Percentiles rank a stretch among this genome's conserved stretches.
These are phyloP conservation scores for Zosterops lateralis DNA, from an alignment of 2,113 vertebrate species.

Conservation along the genomic window DNA sequence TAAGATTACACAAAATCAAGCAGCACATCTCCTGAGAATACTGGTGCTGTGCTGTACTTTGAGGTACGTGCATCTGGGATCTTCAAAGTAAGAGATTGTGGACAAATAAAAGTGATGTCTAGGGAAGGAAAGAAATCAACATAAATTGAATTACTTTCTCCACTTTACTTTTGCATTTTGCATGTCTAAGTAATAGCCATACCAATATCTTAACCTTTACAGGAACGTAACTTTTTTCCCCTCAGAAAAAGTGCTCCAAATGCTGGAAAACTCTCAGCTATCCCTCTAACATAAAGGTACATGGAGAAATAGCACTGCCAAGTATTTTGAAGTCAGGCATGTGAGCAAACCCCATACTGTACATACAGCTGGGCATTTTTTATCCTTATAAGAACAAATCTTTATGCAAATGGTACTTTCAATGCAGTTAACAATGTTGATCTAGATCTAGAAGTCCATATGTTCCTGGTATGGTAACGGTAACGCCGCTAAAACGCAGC, in stretches of 20 bases:
- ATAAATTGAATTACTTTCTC: neutral
- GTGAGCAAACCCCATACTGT: neutral
- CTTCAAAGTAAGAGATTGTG: neutral
- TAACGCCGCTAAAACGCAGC: neutral
- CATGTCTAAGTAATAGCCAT: neutral
- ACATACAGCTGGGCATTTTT: neutral
- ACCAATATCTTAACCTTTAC: neutral
- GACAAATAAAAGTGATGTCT: neutral
- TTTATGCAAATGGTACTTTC: neutral
- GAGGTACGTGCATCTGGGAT: rapidly evolving
- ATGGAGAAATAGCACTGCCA: neutral
- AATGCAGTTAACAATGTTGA: neutral
- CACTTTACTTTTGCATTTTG: neutral
- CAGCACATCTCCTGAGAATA: neutral
- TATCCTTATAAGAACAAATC: neutral
- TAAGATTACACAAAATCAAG: neutral
- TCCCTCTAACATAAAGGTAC: neutral
- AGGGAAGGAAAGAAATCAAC: neutral
- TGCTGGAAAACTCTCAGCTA: neutral
- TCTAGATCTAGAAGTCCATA: neutral
- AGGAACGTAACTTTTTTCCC: rapidly evolving
- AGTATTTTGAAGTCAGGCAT: neutral
- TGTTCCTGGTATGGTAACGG: no score
- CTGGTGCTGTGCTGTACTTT: rapidly evolving
- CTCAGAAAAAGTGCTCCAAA: neutral